These are phyloP conservation scores for Menidia beryllina DNA, from an alignment of 2,113 vertebrate species.

Conservation along the genomic window DNA sequence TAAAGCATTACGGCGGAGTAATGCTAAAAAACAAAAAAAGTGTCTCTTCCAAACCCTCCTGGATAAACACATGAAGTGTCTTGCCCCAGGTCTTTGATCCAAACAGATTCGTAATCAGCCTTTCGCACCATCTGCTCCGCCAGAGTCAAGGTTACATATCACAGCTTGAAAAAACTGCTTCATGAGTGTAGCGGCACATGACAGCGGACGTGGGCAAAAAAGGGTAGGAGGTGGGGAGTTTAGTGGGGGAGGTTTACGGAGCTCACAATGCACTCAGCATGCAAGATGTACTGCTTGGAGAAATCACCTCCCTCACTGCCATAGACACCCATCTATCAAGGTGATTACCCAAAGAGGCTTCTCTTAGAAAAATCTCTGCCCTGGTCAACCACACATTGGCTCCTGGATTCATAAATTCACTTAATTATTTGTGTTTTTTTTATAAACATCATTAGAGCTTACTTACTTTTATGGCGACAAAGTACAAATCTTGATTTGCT, in stretches of 20 bases:
- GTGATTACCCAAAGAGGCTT: constrained; percentile 58
- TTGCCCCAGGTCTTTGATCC: constrained; percentile 14
- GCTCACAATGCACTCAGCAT: constrained; percentile 53
- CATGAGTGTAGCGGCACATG: constrained; percentile 43
- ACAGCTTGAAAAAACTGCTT: constrained; percentile 52
- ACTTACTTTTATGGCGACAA: constrained; percentile 16
- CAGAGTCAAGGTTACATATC: constrained; percentile 70
- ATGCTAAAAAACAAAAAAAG: not conserved
- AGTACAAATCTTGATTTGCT: not conserved
- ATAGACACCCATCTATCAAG: constrained; percentile 63
- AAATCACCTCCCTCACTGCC: constrained; percentile 41
- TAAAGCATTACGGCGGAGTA: not conserved
- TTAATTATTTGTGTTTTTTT: constrained; percentile 63
- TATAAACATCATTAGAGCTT: constrained; percentile 41
- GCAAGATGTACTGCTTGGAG: constrained; percentile 36
- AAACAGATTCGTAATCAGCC: constrained; percentile 45
- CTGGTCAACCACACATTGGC: constrained; percentile 48
- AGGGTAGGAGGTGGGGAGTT: constrained; percentile 2
- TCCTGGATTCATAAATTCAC: constrained; percentile 38
- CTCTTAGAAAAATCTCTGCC: constrained; percentile 42
- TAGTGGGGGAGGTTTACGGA: constrained; percentile 13
- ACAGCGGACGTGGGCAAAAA: constrained; percentile 57
- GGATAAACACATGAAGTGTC: constrained; percentile 10
- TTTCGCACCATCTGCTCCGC: constrained; percentile 63
- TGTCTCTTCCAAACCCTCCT: constrained; percentile 10